Evolutionary conservation across 2,113 vertebrate genomes (phyloP), one percentile per base, ranked within the genome.

Genomic region (Vidua chalybeata): DNA sequence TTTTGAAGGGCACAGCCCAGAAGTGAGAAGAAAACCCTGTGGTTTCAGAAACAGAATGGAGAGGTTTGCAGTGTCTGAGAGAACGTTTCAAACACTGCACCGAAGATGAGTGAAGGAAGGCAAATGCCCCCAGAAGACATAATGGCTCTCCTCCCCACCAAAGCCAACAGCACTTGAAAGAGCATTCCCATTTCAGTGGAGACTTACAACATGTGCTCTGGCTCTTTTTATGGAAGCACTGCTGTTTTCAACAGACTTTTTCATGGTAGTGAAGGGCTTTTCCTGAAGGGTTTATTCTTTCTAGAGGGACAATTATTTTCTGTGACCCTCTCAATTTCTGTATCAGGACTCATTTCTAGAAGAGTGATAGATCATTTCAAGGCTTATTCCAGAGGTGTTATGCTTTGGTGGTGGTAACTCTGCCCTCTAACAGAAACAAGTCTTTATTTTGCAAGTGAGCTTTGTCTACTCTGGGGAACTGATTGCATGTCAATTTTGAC

Each of bases 151-250:
- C 24, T 41, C 9, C 5, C 10, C 30, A 7, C 79, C 13, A 13
- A 92, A 79, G 63, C 11, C 33, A 89, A n/a, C 6, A 59, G 22
- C 68, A 45, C 28, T 84, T 77, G 33, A 41, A 77, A 78, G 67
- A 61, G 24, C 24, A 59, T 35, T 64, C 24, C 39, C 28, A 48
- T 61, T 82, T 41, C 77, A 79, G 35, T 11, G 15, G 10, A 84
- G 33, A 68, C 27, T 17, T 19, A 35, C 35, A 35, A 11, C 0
- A 33, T 0, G 8, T 2, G 6, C 31, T 69, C 28, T 43, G 48
- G 35, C n/a, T 86, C 39, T 19, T 41, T 11, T 11, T 16, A 64
- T 27, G 39, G 69, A 33, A 46, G 35, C 24, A 51, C 6, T 17
- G 7, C 19, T 58, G 16, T 19, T 67, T 28, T 13, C 69, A 89